phyloP scores from a whole-genome alignment of 2,888 invertebrate species.

The Synanthedon vespiformis region DNA sequence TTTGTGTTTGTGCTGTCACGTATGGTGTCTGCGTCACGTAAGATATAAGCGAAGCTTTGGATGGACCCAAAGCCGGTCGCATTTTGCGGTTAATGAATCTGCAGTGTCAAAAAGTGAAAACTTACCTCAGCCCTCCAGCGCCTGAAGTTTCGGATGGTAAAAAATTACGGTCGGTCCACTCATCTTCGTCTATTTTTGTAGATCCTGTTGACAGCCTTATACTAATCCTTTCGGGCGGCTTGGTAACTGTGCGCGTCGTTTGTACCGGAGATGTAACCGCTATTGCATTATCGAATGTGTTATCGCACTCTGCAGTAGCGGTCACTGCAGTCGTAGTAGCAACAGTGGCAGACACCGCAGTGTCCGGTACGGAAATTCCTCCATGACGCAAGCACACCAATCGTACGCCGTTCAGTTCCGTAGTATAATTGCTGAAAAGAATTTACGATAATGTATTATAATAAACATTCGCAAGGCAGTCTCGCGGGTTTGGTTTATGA shows the following conservation, averaged over 20 bases:
- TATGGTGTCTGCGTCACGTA: no score
- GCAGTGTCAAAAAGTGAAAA: neutral
- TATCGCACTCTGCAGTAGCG: no score
- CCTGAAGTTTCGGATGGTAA: constrained; percentile 78
- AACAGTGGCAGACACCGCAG: constrained; percentile 10
- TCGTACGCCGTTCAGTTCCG: constrained; percentile 48
- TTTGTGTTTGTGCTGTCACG: no score
- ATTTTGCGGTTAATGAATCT: no score
- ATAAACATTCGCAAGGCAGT: no score
- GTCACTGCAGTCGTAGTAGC: rapidly evolving
- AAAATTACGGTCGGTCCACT: constrained; percentile 95
- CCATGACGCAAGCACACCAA: constrained; percentile 52
- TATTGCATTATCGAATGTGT: no score
- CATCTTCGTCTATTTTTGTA: constrained; percentile 90
- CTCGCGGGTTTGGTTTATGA: no score
- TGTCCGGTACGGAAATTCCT: constrained; percentile 15
- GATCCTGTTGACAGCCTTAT: constrained; percentile 37
- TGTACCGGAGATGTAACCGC: constrained; percentile 16
- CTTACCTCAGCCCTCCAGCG: constrained; percentile 48
- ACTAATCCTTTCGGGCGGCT: constrained; percentile 52
- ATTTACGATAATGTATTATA: no score
- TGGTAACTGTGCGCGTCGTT: constrained; percentile 8
- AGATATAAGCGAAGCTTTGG: no score
- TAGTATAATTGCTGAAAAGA: constrained; percentile 40
- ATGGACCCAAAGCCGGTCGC: no score